A percentile compares a stretch with the other conserved stretches of the same genome.
phyloP scores from a whole-genome alignment of 2,113 vertebrate genomes.

The Tupaia chinensis region DNA sequence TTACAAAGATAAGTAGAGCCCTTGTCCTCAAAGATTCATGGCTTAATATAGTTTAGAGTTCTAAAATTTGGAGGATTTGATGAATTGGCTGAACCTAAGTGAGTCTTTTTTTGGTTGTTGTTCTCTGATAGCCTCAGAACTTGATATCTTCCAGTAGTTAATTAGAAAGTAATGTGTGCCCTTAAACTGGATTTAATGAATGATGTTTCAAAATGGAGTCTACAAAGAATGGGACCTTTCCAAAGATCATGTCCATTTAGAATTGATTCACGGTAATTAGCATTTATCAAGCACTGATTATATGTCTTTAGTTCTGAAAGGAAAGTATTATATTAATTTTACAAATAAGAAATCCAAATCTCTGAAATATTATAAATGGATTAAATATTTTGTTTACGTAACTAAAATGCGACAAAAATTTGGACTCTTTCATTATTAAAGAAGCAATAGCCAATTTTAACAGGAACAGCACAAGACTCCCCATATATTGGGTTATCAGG shows the following conservation, averaged over 20 bases:
- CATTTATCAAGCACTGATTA: conserved; percentile 23
- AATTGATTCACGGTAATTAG: conserved; percentile 56
- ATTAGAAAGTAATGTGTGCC: conserved; percentile 18
- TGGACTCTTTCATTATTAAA: not conserved
- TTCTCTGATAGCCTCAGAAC: not conserved
- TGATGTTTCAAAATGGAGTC: conserved; percentile 24
- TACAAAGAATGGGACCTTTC: not conserved
- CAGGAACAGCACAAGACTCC: not conserved
- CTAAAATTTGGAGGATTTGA: not conserved
- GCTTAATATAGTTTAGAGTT: not conserved
- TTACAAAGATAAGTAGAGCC: not conserved
- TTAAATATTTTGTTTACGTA: not conserved
- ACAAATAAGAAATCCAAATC: not conserved
- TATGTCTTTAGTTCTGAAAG: not conserved
- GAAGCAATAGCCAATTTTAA: not conserved
- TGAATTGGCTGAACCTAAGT: not conserved
- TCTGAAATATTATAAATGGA: not conserved
- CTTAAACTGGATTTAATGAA: not conserved
- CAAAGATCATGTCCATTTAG: conserved; percentile 17
- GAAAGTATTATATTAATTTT: conserved; percentile 16
- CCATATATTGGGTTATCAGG: not conserved
- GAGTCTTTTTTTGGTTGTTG: not conserved
- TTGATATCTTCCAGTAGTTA: conserved; percentile 31
- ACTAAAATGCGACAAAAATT: not conserved
- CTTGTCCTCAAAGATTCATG: not conserved